Evolutionary conservation across 1,140 invertebrate genomes (phyloP).

Genomic region (Chironomus tepperi): DNA sequence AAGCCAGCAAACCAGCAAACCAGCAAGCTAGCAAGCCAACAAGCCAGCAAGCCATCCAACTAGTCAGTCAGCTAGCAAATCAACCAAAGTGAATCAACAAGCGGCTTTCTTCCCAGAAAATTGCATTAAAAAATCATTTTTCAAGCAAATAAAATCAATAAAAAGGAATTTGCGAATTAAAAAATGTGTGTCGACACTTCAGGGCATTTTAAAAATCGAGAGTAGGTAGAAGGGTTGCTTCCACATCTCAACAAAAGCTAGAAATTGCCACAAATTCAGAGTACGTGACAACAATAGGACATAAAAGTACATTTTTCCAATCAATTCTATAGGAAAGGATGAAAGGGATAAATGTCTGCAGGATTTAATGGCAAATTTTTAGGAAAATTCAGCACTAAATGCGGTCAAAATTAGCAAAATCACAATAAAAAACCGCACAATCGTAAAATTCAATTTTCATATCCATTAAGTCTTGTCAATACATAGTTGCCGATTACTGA

Average conservation of each 20-base stretch:
- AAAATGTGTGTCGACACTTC: not conserved
- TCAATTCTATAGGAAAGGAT: not conserved
- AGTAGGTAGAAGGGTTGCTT: not conserved
- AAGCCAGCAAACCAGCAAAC: too few relatives aligned
- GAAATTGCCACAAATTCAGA: not conserved
- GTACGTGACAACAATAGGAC: not conserved
- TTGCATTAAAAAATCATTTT: not conserved
- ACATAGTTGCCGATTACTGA: not conserved
- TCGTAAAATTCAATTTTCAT: not conserved
- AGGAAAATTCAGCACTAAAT: not conserved
- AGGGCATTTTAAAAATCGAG: not conserved
- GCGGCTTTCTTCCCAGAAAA: too few relatives aligned
- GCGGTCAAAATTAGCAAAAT: slow-evolving; percentile 10
- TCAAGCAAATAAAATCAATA: not conserved
- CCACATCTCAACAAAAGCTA: not conserved
- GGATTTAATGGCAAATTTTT: not conserved
- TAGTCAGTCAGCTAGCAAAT: too few relatives aligned
- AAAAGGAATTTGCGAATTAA: not conserved
- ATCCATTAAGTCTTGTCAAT: not conserved
- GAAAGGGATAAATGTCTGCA: not conserved
- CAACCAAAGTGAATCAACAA: too few relatives aligned
- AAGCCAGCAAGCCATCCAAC: too few relatives aligned
- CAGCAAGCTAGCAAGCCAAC: too few relatives aligned
- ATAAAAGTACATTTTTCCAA: not conserved
- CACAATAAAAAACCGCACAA: not conserved